These are phyloP conservation scores for Anguilla megastoma DNA, from an alignment of 2,797 vertebrate species.

Conservation along the genomic window DNA sequence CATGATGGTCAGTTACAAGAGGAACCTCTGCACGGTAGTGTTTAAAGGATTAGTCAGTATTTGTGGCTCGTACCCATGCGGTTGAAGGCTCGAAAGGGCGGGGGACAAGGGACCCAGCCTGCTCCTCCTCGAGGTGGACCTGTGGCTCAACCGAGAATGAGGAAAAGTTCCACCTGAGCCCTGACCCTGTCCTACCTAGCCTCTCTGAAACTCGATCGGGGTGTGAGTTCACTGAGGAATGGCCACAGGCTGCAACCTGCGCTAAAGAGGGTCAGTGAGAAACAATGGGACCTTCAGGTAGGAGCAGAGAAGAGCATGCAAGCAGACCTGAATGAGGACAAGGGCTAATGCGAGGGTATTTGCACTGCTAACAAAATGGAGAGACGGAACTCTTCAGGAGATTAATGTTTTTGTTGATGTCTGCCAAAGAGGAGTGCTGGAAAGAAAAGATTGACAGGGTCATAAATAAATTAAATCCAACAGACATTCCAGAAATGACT, in stretches of 20 bases:
- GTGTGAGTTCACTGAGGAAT: conserved; percentile 65
- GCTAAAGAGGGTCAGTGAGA: conserved; percentile 63
- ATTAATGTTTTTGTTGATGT: conserved; percentile 21
- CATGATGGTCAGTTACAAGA: background rate
- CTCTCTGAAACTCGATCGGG: conserved; percentile 68
- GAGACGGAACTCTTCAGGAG: conserved; percentile 40
- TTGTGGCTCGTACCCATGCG: no score
- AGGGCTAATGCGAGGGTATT: conserved; percentile 63
- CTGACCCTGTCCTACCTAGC: conserved; percentile 21
- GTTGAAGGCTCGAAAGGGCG: no score
- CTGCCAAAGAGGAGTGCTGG: conserved; percentile 26
- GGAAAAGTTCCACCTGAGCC: background rate
- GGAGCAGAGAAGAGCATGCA: conserved; percentile 64
- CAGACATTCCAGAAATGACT: conserved; percentile 70
- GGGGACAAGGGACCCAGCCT: background rate
- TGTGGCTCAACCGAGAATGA: background rate
- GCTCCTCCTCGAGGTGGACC: background rate
- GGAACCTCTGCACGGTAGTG: background rate
- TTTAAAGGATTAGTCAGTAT: background rate
- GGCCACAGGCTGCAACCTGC: conserved; percentile 69
- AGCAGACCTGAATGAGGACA: conserved; percentile 60
- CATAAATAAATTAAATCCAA: conserved; percentile 69
- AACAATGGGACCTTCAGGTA: conserved; percentile 79
- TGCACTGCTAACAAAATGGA: conserved; percentile 54
- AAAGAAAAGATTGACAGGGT: conserved; percentile 62